Base-by-base conservation (phyloP, 2,888 invertebrate genomes). In the Oscheius sp. region DNA sequence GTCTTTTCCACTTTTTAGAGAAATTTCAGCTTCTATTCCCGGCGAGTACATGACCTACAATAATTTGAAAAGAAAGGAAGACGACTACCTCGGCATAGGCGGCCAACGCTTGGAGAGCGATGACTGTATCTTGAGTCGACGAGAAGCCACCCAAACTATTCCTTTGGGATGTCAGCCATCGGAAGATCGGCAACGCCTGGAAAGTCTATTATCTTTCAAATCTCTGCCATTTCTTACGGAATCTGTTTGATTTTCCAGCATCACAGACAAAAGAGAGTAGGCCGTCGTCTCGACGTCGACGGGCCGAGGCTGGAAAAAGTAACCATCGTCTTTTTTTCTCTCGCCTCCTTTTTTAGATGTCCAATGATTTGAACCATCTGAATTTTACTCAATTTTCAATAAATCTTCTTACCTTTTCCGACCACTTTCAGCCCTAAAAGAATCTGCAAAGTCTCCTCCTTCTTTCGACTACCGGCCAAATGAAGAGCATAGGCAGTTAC, bases 211-310 rank as follows among this genome's bases (percentile, higher is more conserved):
- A n/a, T n/a, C 27, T 1, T 23, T 6, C 2, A 13, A n/a, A 2
- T 18, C 23, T 68, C 23, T 2, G 16, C 35, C 6, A 13, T 35
- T 45, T 29, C 29, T 35, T 25, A 76, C 76, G 87, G 76, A 70
- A 23, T 56, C 91, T 12, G 77, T 79, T 29, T 87, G 76, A 78
- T 91, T 91, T 74, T 91, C 89, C 27, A 80, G 72, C 21, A 92
- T 87, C 84, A 92, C 92, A 0, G 94, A 92, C 71, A 95, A 90
- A 72, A 97, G 90, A 0, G 93, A 93, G 89, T 96, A 97, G 0
- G 96, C 93, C 0, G 96, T 95, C 83, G 94, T 94, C 89, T 94
- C 94, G 3, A 96, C 92, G 82, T 93, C 93, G 0, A 93, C 92
- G 0, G 93, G 93, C 75, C 72, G 23, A 0, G 94, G 92, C 76